Percentiles rank a stretch among this genome's conserved stretches.
Conservation (phyloP, 1,140 invertebrate species). For the Drusus annulatus region DNA sequence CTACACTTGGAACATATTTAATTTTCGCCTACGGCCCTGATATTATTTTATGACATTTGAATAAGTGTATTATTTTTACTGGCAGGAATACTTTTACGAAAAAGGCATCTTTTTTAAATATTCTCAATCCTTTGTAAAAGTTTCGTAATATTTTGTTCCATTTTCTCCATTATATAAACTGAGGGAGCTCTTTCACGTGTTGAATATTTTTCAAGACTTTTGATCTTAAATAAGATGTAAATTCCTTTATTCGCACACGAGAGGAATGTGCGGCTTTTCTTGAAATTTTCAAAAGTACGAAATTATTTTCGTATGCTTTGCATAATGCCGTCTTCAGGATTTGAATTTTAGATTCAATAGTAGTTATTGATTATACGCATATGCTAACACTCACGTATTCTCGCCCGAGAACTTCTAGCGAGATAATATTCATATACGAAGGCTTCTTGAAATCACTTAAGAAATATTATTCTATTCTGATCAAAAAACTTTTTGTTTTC, state of each 20-base stretch:
- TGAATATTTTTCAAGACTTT: constrained; percentile 33
- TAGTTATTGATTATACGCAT: neutral
- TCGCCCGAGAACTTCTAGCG: neutral
- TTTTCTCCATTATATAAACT: constrained; percentile 1
- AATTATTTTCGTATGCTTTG: constrained; percentile 14
- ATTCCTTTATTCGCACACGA: constrained; percentile 32
- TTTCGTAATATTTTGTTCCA: neutral
- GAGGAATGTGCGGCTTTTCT: constrained; percentile 1
- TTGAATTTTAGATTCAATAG: constrained; percentile 15
- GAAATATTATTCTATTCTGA: no score
- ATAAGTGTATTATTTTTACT: no score
- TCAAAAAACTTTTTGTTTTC: no score
- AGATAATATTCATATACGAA: no score
- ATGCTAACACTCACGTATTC: neutral
- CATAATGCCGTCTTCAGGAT: constrained; percentile 20
- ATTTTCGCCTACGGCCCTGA: no score
- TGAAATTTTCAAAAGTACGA: constrained; percentile 21
- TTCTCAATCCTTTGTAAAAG: no score
- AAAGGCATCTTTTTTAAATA: no score
- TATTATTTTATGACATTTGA: no score
- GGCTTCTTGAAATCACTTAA: no score
- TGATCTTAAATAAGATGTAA: constrained; percentile 34
- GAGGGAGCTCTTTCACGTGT: constrained; percentile 19
- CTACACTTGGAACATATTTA: no score
- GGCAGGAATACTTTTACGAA: no score